A percentile compares a stretch with the other conserved stretches of the same genome.
These are phyloP conservation scores for Falco naumanni DNA, from an alignment of 2,797 vertebrate species.

Conservation along the genomic window DNA sequence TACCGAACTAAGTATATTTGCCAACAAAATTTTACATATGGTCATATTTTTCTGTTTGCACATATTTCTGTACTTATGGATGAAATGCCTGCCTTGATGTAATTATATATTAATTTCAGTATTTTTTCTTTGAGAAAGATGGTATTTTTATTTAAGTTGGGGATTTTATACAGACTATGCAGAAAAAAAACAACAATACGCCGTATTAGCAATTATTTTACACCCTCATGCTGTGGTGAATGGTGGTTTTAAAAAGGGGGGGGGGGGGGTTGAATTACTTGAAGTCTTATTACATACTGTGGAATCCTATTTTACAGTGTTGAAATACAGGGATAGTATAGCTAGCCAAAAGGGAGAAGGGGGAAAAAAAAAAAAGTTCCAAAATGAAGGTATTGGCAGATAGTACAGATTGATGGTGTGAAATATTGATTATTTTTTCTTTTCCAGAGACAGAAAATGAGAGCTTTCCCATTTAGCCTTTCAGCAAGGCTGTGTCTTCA, in stretches of 20 bases:
- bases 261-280: fast-evolving
- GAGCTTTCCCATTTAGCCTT: background rate
- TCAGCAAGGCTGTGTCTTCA: background rate
- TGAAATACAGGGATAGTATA: background rate
- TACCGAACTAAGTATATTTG: background rate
- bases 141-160: background rate
- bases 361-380: background rate
- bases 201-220: background rate
- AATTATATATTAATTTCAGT: background rate
- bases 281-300: background rate
- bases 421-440: background rate
- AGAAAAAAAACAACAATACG: background rate
- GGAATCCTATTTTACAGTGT: background rate
- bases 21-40: background rate
- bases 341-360: background rate
- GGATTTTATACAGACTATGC: background rate
- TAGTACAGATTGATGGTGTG: background rate
- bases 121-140: background rate
- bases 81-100: background rate
- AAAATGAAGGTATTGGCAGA: background rate
- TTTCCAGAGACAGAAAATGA: background rate
- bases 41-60: background rate
- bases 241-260: background rate
- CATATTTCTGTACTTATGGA: background rate
- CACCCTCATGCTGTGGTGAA: background rate